These are phyloP conservation scores for Caenorhabditis inopinata DNA, from an alignment of 1,140 invertebrate species.

Conservation along the genomic window DNA sequence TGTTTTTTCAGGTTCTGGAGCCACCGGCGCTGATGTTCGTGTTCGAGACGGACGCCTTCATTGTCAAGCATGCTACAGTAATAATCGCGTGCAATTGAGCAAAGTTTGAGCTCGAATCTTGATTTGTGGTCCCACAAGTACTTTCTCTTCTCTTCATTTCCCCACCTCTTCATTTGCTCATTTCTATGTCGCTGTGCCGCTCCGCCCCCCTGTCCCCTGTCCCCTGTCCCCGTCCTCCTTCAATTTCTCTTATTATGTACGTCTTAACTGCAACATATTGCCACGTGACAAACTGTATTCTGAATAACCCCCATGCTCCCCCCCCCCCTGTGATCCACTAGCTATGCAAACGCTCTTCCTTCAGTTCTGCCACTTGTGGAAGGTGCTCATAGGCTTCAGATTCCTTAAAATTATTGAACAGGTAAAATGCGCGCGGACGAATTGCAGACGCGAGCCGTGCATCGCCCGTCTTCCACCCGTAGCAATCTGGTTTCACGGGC, in stretches of 20 bases:
- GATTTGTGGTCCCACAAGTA: neutral
- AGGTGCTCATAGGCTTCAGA: neutral
- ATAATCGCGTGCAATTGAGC: conserved; percentile 75
- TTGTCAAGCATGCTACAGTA: conserved; percentile 95
- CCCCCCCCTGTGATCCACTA: neutral
- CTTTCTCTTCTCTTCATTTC: neutral
- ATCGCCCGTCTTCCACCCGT: too few species aligned
- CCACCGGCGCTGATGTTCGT: conserved; percentile 87
- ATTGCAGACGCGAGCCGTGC: too few species aligned
- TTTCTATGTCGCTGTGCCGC: neutral
- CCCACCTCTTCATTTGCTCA: neutral
- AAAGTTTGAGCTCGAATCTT: conserved; percentile 67
- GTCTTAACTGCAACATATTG: neutral
- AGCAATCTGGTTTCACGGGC: too few species aligned
- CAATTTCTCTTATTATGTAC: neutral
- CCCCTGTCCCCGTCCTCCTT: neutral
- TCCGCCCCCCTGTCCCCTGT: too few species aligned
- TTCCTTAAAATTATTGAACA: neutral
- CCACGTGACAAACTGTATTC: neutral
- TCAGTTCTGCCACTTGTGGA: too few species aligned
- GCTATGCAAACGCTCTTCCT: too few species aligned
- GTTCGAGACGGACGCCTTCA: conserved; percentile 88
- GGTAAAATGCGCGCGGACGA: too few species aligned
- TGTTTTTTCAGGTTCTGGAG: conserved; percentile 70
- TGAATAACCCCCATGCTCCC: neutral